phyloP scores from a whole-genome alignment of 1,140 invertebrate genomes.

The Batillaria attramentaria region DNA sequence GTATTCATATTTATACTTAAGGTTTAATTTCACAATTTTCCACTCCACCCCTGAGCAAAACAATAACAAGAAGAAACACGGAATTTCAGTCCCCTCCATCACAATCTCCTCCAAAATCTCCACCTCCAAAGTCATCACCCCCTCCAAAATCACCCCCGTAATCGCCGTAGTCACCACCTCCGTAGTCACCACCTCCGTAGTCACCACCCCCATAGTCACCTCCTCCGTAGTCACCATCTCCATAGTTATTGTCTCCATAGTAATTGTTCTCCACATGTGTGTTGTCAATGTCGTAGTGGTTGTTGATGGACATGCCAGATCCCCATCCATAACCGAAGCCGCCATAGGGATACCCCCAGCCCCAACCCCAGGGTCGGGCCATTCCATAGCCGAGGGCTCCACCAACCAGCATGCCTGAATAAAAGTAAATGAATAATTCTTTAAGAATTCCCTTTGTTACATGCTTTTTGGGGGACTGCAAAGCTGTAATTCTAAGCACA shows the following conservation, averaged over 20 bases:
- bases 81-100: slow-evolving; percentile 25
- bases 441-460: no score
- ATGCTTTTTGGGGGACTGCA: not conserved
- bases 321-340: slow-evolving; percentile 5
- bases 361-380: slow-evolving; percentile 33
- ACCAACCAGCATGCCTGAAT: slow-evolving; percentile 34
- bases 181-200: slow-evolving; percentile 21
- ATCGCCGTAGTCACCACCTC: slow-evolving; percentile 25
- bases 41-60: no score
- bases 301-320: slow-evolving; percentile 34
- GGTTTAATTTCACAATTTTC: no score
- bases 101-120: slow-evolving; percentile 36
- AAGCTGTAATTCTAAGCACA: not conserved
- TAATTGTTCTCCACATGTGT: slow-evolving; percentile 36
- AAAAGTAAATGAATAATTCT: no score
- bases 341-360: slow-evolving; percentile 22
- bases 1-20: no score
- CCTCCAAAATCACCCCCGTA: slow-evolving; percentile 27
- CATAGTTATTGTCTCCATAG: slow-evolving; percentile 28
- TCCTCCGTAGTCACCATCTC: slow-evolving; percentile 10
- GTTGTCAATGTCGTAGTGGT: slow-evolving; percentile 35
- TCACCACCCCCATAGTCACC: slow-evolving; percentile 15
- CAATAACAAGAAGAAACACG: no score
- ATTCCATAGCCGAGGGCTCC: slow-evolving; percentile 36
- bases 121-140: slow-evolving; percentile 28